Evolutionary conservation across 2,888 invertebrate genomes (phyloP), one percentile per base, ranked within the genome.

Genomic region (Stenodera caucasica): DNA sequence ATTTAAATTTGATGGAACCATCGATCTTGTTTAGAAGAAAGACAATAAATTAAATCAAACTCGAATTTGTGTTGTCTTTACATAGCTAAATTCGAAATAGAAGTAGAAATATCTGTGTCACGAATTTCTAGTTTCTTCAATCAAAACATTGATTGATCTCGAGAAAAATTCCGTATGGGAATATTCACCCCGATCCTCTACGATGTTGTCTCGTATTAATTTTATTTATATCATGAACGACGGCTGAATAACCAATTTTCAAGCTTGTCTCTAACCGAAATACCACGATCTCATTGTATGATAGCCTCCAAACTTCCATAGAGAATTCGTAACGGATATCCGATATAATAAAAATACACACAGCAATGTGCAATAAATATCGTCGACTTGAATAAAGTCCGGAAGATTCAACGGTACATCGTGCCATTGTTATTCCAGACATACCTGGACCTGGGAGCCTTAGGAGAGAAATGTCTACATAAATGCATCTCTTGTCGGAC

Each of bases 291-390:
- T 21, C 45, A 23, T 45, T 45, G 45, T 45, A 45, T n/a, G 45
- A 45, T 45, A 45, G 45, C 12, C 45, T 7, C 45, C 18, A 35
- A 40, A 45, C n/a, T 52, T 26, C 54, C 29, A 60, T 61, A 53
- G 53, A 54, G 70, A 64, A 67, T 65, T 66, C 68, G 68, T 69
- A 67, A 59, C 67, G 72, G 70, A 71, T 66, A 67, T 72, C 72
- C 71, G 70, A 58, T 67, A 67, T 69, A 70, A 71, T 72, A 73
- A 73, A 71, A 73, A 73, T 72, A 69, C 63, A 65, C 63, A 65
- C 63, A 45, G 23, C 66, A 63, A 70, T 68, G 67, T 67, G 71
- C 67, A 70, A 73, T 73, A 73, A 73, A 73, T 73, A 69, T 45
- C 45, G 45, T 45, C 45, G 23, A 45, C 45, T 45, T 45, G 45